Percentiles rank a stretch among this genome's conserved stretches.
phyloP scores from a whole-genome alignment of 2,888 invertebrate species.

The Mayetiola destructor region DNA sequence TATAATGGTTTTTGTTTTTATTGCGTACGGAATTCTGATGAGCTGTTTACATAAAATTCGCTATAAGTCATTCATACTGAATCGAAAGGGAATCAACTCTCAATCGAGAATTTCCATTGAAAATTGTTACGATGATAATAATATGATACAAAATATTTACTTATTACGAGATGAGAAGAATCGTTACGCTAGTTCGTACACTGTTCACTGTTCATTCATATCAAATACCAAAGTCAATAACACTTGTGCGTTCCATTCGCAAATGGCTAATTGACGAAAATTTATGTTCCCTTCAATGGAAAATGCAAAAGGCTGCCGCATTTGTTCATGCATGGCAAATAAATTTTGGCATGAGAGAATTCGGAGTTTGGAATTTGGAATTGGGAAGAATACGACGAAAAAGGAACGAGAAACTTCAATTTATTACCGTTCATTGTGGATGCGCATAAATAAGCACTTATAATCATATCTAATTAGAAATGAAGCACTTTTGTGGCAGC shows the following conservation, averaged over 20 bases:
- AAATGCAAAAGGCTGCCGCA: too few relatives aligned
- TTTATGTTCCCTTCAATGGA: background rate
- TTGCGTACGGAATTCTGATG: constrained; percentile 1
- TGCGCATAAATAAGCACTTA: background rate
- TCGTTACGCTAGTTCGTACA: background rate
- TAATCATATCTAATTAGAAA: constrained; percentile 4
- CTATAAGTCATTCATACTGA: too few relatives aligned
- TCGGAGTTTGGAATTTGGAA: too few relatives aligned
- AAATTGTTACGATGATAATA: too few relatives aligned
- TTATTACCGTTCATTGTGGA: background rate
- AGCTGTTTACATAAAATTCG: background rate
- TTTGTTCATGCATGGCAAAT: too few relatives aligned
- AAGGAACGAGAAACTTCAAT: too few relatives aligned
- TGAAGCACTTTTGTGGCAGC: background rate
- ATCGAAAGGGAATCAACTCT: too few relatives aligned
- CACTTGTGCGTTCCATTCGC: background rate
- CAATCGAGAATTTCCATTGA: background rate
- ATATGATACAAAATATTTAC: constrained; percentile 11
- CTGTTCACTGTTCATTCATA: background rate
- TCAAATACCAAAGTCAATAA: background rate
- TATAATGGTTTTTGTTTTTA: too few relatives aligned
- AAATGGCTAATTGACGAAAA: constrained; percentile 4
- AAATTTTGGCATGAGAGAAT: too few relatives aligned
- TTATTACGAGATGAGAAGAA: constrained; percentile 7
- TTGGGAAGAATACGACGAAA: too few relatives aligned